A percentile compares a stretch with the other conserved stretches of the same genome.
phyloP scores from a whole-genome alignment of 2,888 invertebrate genomes.

The Cantharis rustica region DNA sequence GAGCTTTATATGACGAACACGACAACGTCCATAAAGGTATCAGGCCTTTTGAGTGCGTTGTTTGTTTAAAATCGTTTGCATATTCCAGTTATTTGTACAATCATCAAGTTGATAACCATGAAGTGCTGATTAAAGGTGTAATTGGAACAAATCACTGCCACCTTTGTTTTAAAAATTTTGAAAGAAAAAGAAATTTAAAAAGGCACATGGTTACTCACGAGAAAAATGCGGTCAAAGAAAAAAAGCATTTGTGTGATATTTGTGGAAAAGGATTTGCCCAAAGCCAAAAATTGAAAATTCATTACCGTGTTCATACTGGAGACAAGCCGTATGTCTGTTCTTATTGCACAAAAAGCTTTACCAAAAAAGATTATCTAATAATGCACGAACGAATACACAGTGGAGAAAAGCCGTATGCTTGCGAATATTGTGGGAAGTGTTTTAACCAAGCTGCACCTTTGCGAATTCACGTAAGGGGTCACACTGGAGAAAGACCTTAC shows the following conservation, averaged over 20 bases:
- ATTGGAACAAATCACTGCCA: slow-evolving; percentile 53
- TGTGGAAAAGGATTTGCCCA: slow-evolving; percentile 50
- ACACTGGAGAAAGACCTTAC: slow-evolving; percentile 66
- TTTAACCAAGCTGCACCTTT: slow-evolving; percentile 66
- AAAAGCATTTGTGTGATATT: slow-evolving; percentile 48
- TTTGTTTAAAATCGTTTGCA: slow-evolving; percentile 59
- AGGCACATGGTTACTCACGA: slow-evolving; percentile 50
- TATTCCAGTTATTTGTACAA: slow-evolving; percentile 51
- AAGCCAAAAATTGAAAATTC: slow-evolving; percentile 45
- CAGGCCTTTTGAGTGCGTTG: slow-evolving; percentile 59
- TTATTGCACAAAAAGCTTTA: slow-evolving; percentile 49
- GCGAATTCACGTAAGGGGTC: slow-evolving; percentile 65
- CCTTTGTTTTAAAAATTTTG: slow-evolving; percentile 46
- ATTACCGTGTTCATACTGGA: slow-evolving; percentile 44
- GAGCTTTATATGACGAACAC: slow-evolving; percentile 60
- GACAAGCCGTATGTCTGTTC: slow-evolving; percentile 40
- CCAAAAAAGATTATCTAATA: slow-evolving; percentile 56
- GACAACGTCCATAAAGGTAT: slow-evolving; percentile 61
- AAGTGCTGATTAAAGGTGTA: slow-evolving; percentile 53
- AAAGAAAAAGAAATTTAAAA: slow-evolving; percentile 50
- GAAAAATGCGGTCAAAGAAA: slow-evolving; percentile 39
- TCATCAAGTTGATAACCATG: slow-evolving; percentile 47
- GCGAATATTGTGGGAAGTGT: slow-evolving; percentile 65
- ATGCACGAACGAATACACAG: slow-evolving; percentile 66
- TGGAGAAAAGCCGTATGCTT: slow-evolving; percentile 66